Evolutionary conservation across 2,888 invertebrate species (phyloP).

Genomic region (Drosophila ustulata): DNA sequence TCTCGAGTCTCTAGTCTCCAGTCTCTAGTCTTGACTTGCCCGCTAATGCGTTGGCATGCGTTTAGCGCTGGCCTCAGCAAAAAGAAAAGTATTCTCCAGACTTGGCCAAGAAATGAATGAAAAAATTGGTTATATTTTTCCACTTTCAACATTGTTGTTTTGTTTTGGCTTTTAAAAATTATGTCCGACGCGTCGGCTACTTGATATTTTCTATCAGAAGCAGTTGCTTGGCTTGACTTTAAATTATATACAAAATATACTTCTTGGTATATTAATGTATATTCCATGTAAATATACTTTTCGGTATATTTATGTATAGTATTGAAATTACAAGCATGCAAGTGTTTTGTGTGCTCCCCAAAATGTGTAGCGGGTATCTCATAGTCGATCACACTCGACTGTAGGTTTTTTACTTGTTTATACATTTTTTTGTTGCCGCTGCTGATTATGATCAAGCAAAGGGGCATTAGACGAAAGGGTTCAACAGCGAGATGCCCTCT

Average conservation of each 20-base stretch:
- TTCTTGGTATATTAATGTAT: too few relatives aligned
- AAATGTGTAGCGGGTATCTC: too few relatives aligned
- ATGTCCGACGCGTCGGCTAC: constrained; percentile 22
- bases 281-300: too few relatives aligned
- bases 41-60: constrained; percentile 61
- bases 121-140: constrained; percentile 32
- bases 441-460: constrained; percentile 37
- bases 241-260: too few relatives aligned
- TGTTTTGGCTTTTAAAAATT: constrained; percentile 29
- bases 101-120: constrained; percentile 3
- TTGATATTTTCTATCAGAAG: constrained; percentile 5
- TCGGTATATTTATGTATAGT: too few relatives aligned
- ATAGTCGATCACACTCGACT: too few relatives aligned
- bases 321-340: too few relatives aligned
- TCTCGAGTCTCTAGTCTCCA: constrained; percentile 1
- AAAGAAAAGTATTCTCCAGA: constrained; percentile 15
- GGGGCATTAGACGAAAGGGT: too few relatives aligned
- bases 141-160: constrained; percentile 24
- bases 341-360: too few relatives aligned
- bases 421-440: not conserved
- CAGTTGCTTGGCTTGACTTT: too few relatives aligned
- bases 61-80: constrained; percentile 43
- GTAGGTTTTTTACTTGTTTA: not conserved
- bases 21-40: constrained; percentile 29
- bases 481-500: constrained; percentile 15